phyloP scores from a whole-genome alignment of 2,797 vertebrate species.

The Periophthalmus magnuspinnatus region DNA sequence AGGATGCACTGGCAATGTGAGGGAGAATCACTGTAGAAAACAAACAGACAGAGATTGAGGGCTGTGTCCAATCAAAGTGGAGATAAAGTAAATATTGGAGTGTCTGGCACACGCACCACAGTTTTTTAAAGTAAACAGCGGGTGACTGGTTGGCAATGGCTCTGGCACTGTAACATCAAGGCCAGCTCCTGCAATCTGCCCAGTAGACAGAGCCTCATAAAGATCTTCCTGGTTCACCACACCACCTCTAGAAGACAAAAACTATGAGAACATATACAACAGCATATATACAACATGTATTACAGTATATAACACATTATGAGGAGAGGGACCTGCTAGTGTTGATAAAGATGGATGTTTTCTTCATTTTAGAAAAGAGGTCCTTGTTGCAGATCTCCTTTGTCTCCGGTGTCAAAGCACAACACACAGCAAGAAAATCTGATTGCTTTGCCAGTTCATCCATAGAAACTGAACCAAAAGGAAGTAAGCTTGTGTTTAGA shows the following conservation, averaged over 20 bases:
- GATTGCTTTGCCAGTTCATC: conserved; percentile 72
- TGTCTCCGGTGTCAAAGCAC: conserved; percentile 74
- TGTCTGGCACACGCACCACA: conserved; percentile 62
- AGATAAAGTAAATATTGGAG: not conserved
- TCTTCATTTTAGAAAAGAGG: conserved; percentile 78
- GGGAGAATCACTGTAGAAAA: conserved; percentile 80
- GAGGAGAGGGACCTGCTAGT: conserved; percentile 67
- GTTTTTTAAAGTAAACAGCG: conserved; percentile 78
- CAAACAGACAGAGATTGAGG: not conserved
- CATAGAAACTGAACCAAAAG: conserved; percentile 65
- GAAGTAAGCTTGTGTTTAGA: not conserved
- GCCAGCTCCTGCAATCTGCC: conserved; percentile 76
- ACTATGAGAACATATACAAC: not conserved
- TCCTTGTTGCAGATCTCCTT: conserved; percentile 73
- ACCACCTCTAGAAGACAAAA: conserved; percentile 63
- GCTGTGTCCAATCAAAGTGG: not conserved
- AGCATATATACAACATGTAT: not conserved
- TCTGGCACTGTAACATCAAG: conserved; percentile 77
- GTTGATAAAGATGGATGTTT: conserved; percentile 71
- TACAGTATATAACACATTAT: not conserved
- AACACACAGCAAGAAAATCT: conserved; percentile 68
- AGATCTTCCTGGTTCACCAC: conserved; percentile 81
- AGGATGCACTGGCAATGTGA: conserved; percentile 83
- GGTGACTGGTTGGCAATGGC: conserved; percentile 74
- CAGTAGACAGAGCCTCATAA: conserved; percentile 71